Percentiles rank a stretch among this genome's conserved stretches.
Evolutionary conservation across 2,888 invertebrate genomes (phyloP).

Genomic region (Eledona agricola): DNA sequence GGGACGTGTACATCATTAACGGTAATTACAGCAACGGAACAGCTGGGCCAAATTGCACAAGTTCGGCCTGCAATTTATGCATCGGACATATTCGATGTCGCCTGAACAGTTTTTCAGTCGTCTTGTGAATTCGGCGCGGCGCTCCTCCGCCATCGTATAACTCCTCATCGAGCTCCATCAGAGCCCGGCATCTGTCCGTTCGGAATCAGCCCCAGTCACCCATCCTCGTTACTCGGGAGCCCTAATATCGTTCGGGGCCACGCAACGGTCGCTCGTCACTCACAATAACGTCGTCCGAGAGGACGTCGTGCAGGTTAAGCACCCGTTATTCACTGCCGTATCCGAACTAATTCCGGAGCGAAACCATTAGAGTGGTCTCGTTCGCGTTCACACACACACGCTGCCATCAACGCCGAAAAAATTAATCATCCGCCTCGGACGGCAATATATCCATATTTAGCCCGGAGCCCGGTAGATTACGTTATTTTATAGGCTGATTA

Average conservation of each 20-base stretch:
- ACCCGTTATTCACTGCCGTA: constrained; percentile 39
- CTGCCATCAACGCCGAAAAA: too few species aligned
- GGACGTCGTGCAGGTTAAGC: constrained; percentile 40
- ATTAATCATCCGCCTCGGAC: constrained; percentile 26
- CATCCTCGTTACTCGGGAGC: constrained; percentile 47
- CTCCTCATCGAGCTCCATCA: constrained; percentile 49
- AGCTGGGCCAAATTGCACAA: constrained; percentile 32
- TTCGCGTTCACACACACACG: constrained; percentile 7
- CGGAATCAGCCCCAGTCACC: constrained; percentile 49
- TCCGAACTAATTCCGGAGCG: constrained; percentile 36
- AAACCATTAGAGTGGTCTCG: constrained; percentile 30
- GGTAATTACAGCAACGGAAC: constrained; percentile 48
- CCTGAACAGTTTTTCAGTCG: constrained; percentile 9
- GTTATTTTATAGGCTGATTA: constrained; percentile 46
- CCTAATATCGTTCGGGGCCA: constrained; percentile 42
- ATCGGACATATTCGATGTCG: constrained; percentile 15
- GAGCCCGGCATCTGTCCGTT: constrained; percentile 49
- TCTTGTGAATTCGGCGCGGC: constrained; percentile 47
- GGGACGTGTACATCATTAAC: constrained; percentile 55
- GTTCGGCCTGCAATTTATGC: constrained; percentile 22
- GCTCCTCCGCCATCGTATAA: constrained; percentile 49
- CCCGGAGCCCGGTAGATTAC: constrained; percentile 32
- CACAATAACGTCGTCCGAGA: constrained; percentile 42
- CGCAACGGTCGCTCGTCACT: constrained; percentile 44
- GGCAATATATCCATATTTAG: constrained; percentile 34